Base-by-base conservation (phyloP, 2,888 invertebrate species). In the Apantesis nais region DNA sequence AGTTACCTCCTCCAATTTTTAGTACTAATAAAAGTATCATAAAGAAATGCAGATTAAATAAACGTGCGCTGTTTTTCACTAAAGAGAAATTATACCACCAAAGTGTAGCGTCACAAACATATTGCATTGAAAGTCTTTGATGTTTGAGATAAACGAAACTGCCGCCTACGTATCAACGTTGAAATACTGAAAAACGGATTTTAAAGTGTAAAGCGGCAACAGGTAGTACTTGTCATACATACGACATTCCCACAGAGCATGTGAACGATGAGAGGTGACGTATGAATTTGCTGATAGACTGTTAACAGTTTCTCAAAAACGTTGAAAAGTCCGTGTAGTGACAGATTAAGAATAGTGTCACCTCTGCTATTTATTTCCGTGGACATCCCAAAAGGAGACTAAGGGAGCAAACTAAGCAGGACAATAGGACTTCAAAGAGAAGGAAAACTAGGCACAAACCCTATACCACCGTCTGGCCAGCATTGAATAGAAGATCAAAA, bases 141-240 rank as follows among this genome's bases (percentile, higher is more conserved):
- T 55, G 29, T 29, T 58, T 55, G 25, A 55, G 55, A 12, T 55
- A 55, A 25, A 55, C 55, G n/a, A 25, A 25, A 55, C 55, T 25
- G 25, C 12, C 14, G 16, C n/a, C n/a, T 62, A 2, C 9, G 29
- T 41, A 29, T 29, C 4, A 16, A 29, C 14, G 44, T 63, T 29
- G 22, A 44, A 25, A 63, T 19, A 25, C 41, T 19, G 29, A 29
- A 22, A 63, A 31, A 63, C 29, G 37, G 22, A 63, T 65, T 65
- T 65, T 76, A 66, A 66, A 62, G 48, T 67, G n/a, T 75, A 77
- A 76, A 74, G 70, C 64, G 63, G 76, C 73, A 68, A 68, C 67
- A 68, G 67, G 67, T 68, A 62, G 52, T 2, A 37, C 34, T 62
- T 44, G 25, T 67, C 67, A 67, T n/a, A n/a, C 61, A 25, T 19